Percentiles rank a stretch among this genome's conserved stretches.
Conservation (phyloP, 1,140 invertebrate species). For the Zaprionus africanus region DNA sequence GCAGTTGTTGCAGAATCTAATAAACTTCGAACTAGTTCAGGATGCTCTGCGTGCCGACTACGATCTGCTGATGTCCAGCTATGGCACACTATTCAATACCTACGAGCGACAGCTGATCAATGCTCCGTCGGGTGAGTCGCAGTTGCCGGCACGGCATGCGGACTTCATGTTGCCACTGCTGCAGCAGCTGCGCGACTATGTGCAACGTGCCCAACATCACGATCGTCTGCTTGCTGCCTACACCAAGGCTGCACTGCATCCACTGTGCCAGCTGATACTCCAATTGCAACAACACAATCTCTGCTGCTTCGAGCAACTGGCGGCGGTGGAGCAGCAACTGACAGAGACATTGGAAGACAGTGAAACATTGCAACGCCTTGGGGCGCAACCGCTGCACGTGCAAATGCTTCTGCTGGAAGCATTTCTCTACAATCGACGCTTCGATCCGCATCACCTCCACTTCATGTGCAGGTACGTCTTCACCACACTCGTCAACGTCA, state of each 20-base stretch:
- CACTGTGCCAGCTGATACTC: slow-evolving; percentile 55
- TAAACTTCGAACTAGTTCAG: slow-evolving; percentile 67
- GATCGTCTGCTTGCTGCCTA: slow-evolving; percentile 30
- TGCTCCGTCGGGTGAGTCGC: not conserved
- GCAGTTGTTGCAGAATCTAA: slow-evolving; percentile 39
- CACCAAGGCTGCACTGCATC: slow-evolving; percentile 26
- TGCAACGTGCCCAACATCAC: slow-evolving; percentile 50
- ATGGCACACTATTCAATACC: slow-evolving; percentile 47
- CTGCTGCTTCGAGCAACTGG: slow-evolving; percentile 56
- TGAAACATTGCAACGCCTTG: not conserved
- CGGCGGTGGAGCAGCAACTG: slow-evolving; percentile 53
- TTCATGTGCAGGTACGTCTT: not conserved
- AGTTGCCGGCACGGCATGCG: slow-evolving; percentile 30
- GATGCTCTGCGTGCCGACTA: slow-evolving; percentile 63
- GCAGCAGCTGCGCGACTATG: slow-evolving; percentile 55
- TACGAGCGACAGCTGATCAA: slow-evolving; percentile 47
- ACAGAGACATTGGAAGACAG: not conserved
- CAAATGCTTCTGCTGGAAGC: slow-evolving; percentile 51
- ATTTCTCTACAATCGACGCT: slow-evolving; percentile 36
- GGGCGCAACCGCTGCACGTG: slow-evolving; percentile 34
- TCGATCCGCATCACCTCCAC: not conserved
- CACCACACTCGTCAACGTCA: not conserved
- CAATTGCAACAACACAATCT: slow-evolving; percentile 32
- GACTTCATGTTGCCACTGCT: slow-evolving; percentile 60
- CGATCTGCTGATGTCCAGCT: slow-evolving; percentile 42